phyloP scores from a whole-genome alignment of 2,797 vertebrate genomes.

The Babyrousa celebensis region DNA sequence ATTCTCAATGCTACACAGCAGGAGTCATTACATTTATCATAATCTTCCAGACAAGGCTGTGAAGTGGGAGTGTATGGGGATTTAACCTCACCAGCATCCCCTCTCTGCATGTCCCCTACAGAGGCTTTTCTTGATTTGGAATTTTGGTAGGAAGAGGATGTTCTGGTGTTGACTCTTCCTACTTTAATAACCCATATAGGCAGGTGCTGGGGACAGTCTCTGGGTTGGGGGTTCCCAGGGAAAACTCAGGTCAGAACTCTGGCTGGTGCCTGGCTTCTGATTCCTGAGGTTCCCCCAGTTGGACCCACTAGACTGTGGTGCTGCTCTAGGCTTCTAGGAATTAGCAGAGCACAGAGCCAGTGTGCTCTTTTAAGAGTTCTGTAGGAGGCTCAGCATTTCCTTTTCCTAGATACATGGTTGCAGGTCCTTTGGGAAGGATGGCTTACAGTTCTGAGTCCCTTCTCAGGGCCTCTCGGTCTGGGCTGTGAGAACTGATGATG shows the following conservation, averaged over 20 bases:
- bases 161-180: background rate
- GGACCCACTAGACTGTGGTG: background rate
- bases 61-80: background rate
- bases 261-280: background rate
- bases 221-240: background rate
- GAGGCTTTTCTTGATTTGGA: background rate
- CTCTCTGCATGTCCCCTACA: background rate
- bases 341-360: background rate
- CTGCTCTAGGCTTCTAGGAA: background rate
- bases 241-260: background rate
- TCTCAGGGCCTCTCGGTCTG: background rate
- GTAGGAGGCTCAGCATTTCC: background rate
- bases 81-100: fast-evolving
- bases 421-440: background rate
- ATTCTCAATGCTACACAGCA: too few species aligned
- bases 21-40: background rate
- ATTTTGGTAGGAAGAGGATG: background rate
- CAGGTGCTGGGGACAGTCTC: too few species aligned
- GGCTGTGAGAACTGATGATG: background rate
- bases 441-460: background rate
- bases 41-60: background rate
- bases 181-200: background rate
- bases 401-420: background rate
- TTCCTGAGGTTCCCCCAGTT: background rate
- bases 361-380: background rate